Evolutionary conservation across 2,797 vertebrate genomes (phyloP).

Genomic region (Oreortyx pictus): DNA sequence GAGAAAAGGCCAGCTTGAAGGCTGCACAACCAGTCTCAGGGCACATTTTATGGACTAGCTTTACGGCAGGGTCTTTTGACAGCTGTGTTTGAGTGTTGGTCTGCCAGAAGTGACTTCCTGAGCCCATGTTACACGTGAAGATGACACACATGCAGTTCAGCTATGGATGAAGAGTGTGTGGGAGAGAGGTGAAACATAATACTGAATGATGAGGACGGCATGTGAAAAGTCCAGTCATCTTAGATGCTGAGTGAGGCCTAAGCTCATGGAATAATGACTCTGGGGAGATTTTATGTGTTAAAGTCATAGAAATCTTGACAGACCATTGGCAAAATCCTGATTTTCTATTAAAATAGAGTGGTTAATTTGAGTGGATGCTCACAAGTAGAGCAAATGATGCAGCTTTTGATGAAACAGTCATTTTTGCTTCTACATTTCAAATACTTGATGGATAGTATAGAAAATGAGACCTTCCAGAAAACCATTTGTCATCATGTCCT

Average conservation of each 20-base stretch:
- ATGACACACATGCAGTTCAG: background rate
- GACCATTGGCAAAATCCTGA: background rate
- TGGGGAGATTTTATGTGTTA: background rate
- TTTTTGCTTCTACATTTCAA: background rate
- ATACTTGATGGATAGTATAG: background rate
- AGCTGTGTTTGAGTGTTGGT: background rate
- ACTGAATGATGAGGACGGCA: background rate
- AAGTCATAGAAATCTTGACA: background rate
- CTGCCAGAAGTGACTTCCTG: background rate
- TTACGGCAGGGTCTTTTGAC: background rate
- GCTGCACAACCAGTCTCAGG: background rate
- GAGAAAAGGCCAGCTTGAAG: background rate
- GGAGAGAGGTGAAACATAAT: background rate
- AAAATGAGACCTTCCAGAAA: background rate
- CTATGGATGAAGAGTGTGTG: background rate
- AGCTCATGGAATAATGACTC: background rate
- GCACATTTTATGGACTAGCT: background rate
- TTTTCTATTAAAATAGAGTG: background rate
- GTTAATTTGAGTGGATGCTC: background rate
- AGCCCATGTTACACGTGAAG: background rate
- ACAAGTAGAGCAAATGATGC: background rate
- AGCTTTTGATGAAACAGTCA: background rate
- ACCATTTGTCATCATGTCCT: background rate
- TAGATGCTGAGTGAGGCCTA: background rate
- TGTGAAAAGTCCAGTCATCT: background rate